These are phyloP conservation scores for Plotosus lineatus DNA, from an alignment of 2,113 vertebrate species.

Conservation along the genomic window DNA sequence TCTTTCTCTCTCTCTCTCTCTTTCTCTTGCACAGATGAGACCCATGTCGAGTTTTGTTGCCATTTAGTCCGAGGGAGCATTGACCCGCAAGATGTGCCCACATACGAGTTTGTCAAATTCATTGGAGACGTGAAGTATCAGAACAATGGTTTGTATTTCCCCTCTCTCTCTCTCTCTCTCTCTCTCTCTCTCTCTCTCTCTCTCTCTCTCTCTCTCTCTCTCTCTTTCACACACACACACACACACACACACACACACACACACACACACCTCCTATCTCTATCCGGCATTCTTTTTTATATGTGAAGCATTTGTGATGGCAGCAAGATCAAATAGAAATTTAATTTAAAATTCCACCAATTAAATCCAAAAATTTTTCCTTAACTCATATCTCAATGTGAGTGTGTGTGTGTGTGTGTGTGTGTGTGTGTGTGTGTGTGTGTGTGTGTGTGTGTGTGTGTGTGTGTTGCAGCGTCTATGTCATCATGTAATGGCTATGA, in stretches of 20 bases:
- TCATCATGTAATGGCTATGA: slow-evolving; percentile 83
- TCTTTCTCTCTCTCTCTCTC: slow-evolving; percentile 47
- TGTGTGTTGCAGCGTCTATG: slow-evolving; percentile 78
- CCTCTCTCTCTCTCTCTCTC: not conserved
- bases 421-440: not conserved
- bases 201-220: not conserved
- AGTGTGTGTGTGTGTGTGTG: not conserved
- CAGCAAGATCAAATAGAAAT: no score
- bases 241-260: no score
- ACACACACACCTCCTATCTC: no score
- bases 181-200: not conserved
- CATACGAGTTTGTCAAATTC: slow-evolving; percentile 91
- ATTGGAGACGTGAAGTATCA: slow-evolving; percentile 86
- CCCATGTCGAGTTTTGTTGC: slow-evolving; percentile 90
- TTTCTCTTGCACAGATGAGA: slow-evolving; percentile 73
- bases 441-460: slow-evolving; percentile 40
- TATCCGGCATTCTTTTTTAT: no score
- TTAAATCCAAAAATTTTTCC: no score
- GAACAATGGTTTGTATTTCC: slow-evolving; percentile 80
- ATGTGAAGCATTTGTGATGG: no score
- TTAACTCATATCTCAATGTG: no score
- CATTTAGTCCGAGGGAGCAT: slow-evolving; percentile 85
- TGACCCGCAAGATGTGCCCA: slow-evolving; percentile 71
- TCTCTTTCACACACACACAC: not conserved
- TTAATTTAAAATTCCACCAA: no score